phyloP scores from a whole-genome alignment of 2,113 vertebrate species.

The Sorex fumeus region DNA sequence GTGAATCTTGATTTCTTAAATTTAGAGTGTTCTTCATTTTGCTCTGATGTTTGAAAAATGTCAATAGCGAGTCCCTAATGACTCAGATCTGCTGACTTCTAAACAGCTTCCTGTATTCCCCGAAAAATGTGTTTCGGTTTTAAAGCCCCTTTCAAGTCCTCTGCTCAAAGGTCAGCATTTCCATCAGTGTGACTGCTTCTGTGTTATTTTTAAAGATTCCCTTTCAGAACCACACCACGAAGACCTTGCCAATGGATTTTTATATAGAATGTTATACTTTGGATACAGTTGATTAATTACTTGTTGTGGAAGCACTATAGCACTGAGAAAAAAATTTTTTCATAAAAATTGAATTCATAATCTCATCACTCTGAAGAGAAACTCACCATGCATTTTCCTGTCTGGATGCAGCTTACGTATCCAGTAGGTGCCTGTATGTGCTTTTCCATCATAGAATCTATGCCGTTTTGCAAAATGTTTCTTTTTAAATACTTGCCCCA shows the following conservation, averaged over 20 bases:
- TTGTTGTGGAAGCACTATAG: background rate
- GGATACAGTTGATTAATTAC: background rate
- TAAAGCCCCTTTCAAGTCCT: conserved; percentile 39
- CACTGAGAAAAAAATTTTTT: conserved; percentile 13
- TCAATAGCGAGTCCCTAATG: conserved; percentile 22
- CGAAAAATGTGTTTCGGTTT: conserved; percentile 42
- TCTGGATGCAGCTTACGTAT: background rate
- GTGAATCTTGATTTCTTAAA: conserved; percentile 20
- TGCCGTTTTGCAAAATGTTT: conserved; percentile 13
- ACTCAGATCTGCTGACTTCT: background rate
- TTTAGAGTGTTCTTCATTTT: conserved; percentile 30
- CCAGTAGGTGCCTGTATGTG: background rate
- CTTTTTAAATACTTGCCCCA: conserved; percentile 10
- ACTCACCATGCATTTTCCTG: background rate
- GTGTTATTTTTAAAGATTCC: conserved; percentile 61
- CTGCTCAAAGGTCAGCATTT: conserved; percentile 55
- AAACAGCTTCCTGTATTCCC: conserved; percentile 35
- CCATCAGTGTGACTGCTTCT: conserved; percentile 15
- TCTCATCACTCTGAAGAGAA: conserved; percentile 24
- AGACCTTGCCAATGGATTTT: conserved; percentile 49
- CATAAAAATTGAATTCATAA: conserved; percentile 8
- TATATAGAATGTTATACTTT: background rate
- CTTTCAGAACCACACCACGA: conserved; percentile 37
- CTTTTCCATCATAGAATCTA: background rate
- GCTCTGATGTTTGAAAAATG: conserved; percentile 52